phyloP scores from a whole-genome alignment of 2,797 vertebrate genomes.

The Mormyrops attenuatus region DNA sequence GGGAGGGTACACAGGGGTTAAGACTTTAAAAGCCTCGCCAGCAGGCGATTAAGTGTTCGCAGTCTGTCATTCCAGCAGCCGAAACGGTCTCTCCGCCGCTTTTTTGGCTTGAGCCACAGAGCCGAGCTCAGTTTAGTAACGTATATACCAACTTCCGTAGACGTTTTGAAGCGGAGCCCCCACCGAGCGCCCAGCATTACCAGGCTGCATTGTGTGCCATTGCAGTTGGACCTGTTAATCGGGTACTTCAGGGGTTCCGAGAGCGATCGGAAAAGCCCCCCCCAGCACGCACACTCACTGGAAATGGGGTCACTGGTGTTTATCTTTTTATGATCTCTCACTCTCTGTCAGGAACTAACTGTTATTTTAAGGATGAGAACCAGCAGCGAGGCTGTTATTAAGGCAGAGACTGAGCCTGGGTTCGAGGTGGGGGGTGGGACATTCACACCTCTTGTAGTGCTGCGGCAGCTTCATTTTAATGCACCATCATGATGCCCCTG shows the following conservation, averaged over 20 bases:
- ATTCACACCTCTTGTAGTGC: not conserved
- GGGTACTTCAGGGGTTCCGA: not conserved
- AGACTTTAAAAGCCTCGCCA: not conserved
- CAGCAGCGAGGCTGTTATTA: conserved; percentile 5
- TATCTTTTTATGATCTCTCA: conserved; percentile 14
- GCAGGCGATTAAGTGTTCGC: not conserved
- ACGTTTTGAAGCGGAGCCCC: not conserved
- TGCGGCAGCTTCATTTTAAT: not conserved
- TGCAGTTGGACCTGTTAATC: not conserved
- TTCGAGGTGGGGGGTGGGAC: not conserved
- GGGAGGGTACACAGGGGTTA: not conserved
- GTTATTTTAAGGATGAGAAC: conserved; percentile 13
- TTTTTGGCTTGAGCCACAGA: not conserved
- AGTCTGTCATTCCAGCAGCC: not conserved
- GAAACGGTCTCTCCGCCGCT: not conserved
- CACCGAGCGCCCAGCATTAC: not conserved
- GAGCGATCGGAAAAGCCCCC: not conserved
- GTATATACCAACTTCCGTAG: not conserved
- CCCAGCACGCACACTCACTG: not conserved
- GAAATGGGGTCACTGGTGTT: conserved; percentile 1
- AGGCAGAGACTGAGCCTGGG: not conserved
- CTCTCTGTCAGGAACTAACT: conserved; percentile 12
- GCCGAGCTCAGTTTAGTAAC: not conserved
- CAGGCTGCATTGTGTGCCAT: not conserved
- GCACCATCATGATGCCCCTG: not conserved